Evolutionary conservation across 2,797 vertebrate species (phyloP).

Genomic region (Acropternis orthonyx): DNA sequence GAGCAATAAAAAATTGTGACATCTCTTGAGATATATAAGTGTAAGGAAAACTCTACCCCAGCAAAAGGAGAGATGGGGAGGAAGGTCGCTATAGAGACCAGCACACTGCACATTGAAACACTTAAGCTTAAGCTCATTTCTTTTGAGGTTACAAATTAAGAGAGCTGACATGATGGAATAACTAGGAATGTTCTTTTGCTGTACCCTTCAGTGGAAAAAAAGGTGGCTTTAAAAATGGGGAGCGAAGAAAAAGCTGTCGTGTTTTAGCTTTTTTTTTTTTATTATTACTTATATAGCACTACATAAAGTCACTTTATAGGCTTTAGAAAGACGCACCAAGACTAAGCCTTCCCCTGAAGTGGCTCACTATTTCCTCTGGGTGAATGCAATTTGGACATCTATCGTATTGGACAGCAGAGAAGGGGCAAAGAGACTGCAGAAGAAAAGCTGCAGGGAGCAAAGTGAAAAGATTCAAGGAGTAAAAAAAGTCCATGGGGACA

Average conservation of each 20-base stretch:
- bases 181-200: not conserved
- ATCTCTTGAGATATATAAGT: not conserved
- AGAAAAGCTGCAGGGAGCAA: not conserved
- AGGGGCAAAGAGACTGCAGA: not conserved
- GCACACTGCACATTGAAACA: not conserved
- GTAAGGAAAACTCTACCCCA: not conserved
- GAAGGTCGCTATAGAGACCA: constrained; percentile 11
- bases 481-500: not conserved
- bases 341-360: not conserved
- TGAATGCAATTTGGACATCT: not conserved
- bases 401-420: not conserved
- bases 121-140: not conserved
- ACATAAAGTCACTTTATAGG: not conserved
- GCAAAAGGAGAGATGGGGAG: not conserved
- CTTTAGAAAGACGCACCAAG: not conserved
- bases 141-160: constrained; percentile 37
- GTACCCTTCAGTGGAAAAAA: not conserved
- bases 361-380: not conserved
- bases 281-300: not conserved
- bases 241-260: not conserved
- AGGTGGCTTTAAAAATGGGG: not conserved
- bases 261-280: not conserved
- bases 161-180: not conserved
- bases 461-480: not conserved
- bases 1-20: constrained; percentile 50